Percentiles rank a stretch among this genome's conserved stretches.
Evolutionary conservation across 1,140 invertebrate species (phyloP).

Genomic region (Pseudobourletiella spinata): DNA sequence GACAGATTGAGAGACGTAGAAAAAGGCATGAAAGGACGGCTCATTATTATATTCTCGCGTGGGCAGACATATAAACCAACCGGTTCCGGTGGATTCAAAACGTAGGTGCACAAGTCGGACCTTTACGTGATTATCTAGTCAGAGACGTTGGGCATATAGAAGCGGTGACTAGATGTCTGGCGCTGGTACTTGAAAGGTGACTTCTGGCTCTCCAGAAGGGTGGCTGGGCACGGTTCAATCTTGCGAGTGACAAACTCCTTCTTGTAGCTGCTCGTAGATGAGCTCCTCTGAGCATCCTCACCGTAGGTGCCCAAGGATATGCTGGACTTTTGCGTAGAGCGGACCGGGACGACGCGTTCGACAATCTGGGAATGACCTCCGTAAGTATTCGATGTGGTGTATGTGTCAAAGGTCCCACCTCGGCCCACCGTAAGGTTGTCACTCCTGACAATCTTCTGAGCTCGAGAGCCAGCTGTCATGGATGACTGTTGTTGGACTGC

Average conservation of each 20-base stretch:
- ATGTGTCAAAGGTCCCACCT: conserved; percentile 22
- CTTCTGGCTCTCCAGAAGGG: conserved; percentile 26
- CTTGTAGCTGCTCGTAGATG: conserved; percentile 19
- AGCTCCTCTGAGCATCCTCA: background rate
- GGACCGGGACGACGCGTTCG: conserved; percentile 29
- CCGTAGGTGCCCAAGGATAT: conserved; percentile 31
- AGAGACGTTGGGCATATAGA: conserved; percentile 32
- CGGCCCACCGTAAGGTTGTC: conserved; percentile 27
- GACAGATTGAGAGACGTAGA: too few relatives aligned
- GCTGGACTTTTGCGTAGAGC: conserved; percentile 27
- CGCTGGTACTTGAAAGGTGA: conserved; percentile 28
- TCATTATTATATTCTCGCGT: too few relatives aligned
- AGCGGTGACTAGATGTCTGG: conserved; percentile 32
- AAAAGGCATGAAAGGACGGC: too few relatives aligned
- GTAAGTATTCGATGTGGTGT: conserved; percentile 27
- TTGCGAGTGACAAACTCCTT: conserved; percentile 24
- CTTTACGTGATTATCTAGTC: too few relatives aligned
- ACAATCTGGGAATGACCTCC: conserved; percentile 18
- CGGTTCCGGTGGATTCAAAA: too few relatives aligned
- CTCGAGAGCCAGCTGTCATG: conserved; percentile 1
- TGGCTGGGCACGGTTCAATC: conserved; percentile 32
- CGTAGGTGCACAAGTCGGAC: too few relatives aligned
- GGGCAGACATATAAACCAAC: too few relatives aligned
- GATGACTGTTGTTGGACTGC: background rate
- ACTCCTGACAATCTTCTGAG: conserved; percentile 12